Evolutionary conservation across 2,797 vertebrate species (phyloP).

Genomic region (Pogonophryne albipinna): DNA sequence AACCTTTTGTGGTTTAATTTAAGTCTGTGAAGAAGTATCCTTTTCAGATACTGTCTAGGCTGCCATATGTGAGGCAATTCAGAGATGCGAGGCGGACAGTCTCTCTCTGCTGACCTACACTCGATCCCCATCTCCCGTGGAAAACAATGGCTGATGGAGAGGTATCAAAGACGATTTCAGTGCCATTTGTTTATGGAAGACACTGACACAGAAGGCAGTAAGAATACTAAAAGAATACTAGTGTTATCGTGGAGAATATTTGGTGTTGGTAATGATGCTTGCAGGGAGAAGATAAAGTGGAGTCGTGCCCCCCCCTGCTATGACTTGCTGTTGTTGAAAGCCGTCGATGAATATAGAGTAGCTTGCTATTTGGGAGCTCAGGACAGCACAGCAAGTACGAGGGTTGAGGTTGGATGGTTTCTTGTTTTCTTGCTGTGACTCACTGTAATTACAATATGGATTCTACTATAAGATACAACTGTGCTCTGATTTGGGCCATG

Average conservation of each 20-base stretch:
- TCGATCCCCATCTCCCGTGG: slow-evolving; percentile 21
- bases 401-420: neutral
- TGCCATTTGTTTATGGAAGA: slow-evolving; percentile 28
- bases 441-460: slow-evolving; percentile 5
- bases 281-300: slow-evolving; percentile 39
- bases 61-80: slow-evolving; percentile 29
- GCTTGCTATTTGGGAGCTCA: slow-evolving; percentile 13
- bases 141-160: slow-evolving; percentile 24
- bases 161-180: slow-evolving; percentile 29
- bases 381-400: neutral
- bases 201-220: slow-evolving; percentile 16
- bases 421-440: slow-evolving; percentile 21
- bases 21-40: slow-evolving; percentile 28
- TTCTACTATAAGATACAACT: slow-evolving; percentile 6
- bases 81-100: slow-evolving; percentile 17
- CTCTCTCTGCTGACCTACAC: slow-evolving; percentile 40
- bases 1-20: slow-evolving; percentile 64
- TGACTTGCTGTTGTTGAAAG: slow-evolving; percentile 28
- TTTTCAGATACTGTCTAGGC: slow-evolving; percentile 14
- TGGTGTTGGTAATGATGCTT: slow-evolving; percentile 33
- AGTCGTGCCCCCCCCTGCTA: slow-evolving; percentile 5
- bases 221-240: slow-evolving; percentile 19
- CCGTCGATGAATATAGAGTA: slow-evolving; percentile 43
- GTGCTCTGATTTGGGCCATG: neutral
- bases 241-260: slow-evolving; percentile 33